phyloP scores from a whole-genome alignment of 2,888 invertebrate species.

The Parnassius orleans region DNA sequence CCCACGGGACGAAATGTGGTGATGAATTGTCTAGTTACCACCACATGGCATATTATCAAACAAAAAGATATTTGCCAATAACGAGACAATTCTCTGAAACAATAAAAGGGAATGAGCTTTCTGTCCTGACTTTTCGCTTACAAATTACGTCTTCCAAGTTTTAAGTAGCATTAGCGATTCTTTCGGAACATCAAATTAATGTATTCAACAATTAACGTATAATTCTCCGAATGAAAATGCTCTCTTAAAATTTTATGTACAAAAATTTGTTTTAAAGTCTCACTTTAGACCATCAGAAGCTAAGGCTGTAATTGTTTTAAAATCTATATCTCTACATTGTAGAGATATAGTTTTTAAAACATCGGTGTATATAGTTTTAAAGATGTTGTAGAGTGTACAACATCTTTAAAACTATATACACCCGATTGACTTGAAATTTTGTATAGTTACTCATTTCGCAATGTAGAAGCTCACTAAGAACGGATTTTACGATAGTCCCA shows the following conservation, averaged over 20 bases:
- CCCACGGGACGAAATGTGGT: too few relatives aligned
- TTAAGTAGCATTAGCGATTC: conserved; percentile 16
- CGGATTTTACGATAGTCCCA: too few relatives aligned
- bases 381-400: too few relatives aligned
- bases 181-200: conserved; percentile 12
- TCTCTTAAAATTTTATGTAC: neutral
- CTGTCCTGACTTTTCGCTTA: neutral
- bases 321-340: too few relatives aligned
- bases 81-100: conserved; percentile 7
- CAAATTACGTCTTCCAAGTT: conserved; percentile 15
- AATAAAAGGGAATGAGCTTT: conserved; percentile 12
- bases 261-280: neutral
- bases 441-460: too few relatives aligned
- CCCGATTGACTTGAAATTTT: too few relatives aligned
- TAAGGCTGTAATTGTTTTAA: too few relatives aligned
- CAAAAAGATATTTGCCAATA: conserved; percentile 2
- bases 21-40: neutral
- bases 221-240: conserved; percentile 4
- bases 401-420: too few relatives aligned
- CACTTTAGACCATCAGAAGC: too few relatives aligned
- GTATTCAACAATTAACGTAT: conserved; percentile 15
- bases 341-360: too few relatives aligned
- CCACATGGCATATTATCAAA: neutral
- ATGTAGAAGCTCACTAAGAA: too few relatives aligned
- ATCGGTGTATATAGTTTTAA: too few relatives aligned